Percentiles rank a stretch among this genome's conserved stretches.
Evolutionary conservation across 37 sponge, comb jelly and placozoan genomes (phyloP).

Genomic region (Amphimedon queenslandica): DNA sequence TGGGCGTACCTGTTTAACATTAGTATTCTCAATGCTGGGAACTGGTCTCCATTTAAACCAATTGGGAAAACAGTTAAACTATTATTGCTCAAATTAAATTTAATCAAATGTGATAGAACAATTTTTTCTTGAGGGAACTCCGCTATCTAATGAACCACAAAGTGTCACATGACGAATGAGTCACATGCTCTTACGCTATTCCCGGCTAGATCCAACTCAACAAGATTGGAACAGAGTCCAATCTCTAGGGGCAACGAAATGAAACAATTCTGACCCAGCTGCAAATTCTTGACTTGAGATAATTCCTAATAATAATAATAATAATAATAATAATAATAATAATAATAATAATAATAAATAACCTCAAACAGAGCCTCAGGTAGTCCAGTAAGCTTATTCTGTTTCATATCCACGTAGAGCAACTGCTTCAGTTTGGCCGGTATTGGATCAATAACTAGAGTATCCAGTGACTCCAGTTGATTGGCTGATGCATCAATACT

Average conservation of each 20-base stretch:
- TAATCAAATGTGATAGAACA: constrained; percentile 25
- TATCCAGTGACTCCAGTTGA: constrained; percentile 14
- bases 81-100: constrained; percentile 48
- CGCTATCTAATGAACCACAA: neutral
- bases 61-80: constrained; percentile 29
- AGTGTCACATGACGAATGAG: neutral
- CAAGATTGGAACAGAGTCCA: constrained; percentile 25
- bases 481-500: constrained; percentile 58
- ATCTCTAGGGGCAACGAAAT: constrained; percentile 30
- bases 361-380: constrained; percentile 46
- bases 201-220: constrained; percentile 36
- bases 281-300: constrained; percentile 13
- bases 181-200: constrained; percentile 29
- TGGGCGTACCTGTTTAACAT: constrained; percentile 19
- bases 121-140: neutral
- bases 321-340: no score
- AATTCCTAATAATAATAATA: constrained; percentile 33
- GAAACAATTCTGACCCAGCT: constrained; percentile 55
- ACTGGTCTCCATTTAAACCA: constrained; percentile 7
- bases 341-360: neutral
- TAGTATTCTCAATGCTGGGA: constrained; percentile 20
- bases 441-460: neutral
- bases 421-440: constrained; percentile 20
- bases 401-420: constrained; percentile 35
- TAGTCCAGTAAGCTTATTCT: constrained; percentile 40